phyloP scores from a whole-genome alignment of 2,888 invertebrate species.

The Himalopsyche japonica region DNA sequence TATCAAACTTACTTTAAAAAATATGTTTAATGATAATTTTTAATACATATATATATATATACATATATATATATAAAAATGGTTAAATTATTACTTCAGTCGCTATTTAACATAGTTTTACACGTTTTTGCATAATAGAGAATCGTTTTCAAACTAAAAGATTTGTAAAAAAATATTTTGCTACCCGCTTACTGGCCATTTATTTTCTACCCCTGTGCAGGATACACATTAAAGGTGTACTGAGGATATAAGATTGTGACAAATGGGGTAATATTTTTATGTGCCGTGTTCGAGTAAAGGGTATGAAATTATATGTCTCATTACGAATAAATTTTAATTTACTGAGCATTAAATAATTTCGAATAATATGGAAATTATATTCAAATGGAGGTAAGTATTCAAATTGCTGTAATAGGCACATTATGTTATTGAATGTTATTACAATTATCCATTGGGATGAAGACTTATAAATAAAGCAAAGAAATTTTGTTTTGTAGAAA shows the following conservation, averaged over 20 bases:
- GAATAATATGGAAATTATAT: neutral
- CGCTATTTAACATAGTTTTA: too few species aligned
- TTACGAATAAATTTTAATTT: neutral
- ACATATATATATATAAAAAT: too few species aligned
- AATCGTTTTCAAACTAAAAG: too few species aligned
- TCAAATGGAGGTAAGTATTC: neutral
- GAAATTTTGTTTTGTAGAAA: too few species aligned
- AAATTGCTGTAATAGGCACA: neutral
- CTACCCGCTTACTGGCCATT: neutral
- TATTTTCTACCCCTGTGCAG: neutral
- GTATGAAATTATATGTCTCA: neutral
- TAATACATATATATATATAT: too few species aligned
- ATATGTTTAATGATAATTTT: too few species aligned
- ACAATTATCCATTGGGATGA: neutral
- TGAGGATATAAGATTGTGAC: conserved; percentile 39
- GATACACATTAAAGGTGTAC: conserved; percentile 21
- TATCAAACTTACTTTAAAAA: too few species aligned
- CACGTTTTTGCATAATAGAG: too few species aligned
- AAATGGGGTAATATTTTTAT: conserved; percentile 37
- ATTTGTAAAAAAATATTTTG: too few species aligned
- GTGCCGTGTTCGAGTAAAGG: conserved; percentile 9
- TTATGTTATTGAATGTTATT: neutral
- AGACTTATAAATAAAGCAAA: too few species aligned
- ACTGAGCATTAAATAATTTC: neutral
- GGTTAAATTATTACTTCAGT: too few species aligned